phyloP scores from a whole-genome alignment of 2,888 invertebrate species.

The Aphidoletes aphidimyza region DNA sequence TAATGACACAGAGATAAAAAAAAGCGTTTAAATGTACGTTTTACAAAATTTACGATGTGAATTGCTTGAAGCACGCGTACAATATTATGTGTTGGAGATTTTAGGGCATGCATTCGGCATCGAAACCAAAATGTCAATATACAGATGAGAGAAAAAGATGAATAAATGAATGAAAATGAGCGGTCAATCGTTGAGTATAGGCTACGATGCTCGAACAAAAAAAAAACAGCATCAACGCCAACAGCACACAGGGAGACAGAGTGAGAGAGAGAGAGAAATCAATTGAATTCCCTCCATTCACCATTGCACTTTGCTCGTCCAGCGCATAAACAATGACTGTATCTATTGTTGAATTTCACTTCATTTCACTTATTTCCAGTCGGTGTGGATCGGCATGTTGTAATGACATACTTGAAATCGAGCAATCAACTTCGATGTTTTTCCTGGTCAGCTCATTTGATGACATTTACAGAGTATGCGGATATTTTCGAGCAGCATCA shows the following conservation, averaged over 20 bases:
- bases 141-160: neutral
- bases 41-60: slow-evolving; percentile 13
- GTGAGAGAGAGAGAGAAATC: too few species aligned
- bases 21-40: slow-evolving; percentile 6
- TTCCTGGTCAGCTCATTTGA: too few species aligned
- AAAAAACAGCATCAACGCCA: too few species aligned
- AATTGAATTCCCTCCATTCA: too few species aligned
- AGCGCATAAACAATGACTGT: neutral
- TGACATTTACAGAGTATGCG: too few species aligned
- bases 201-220: too few species aligned
- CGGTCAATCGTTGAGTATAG: neutral
- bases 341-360: slow-evolving; percentile 29
- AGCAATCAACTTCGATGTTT: too few species aligned
- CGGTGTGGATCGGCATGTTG: slow-evolving; percentile 23
- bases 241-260: too few species aligned
- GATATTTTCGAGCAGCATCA: too few species aligned
- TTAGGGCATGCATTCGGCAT: neutral
- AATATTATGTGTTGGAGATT: neutral
- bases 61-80: neutral
- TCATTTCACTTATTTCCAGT: slow-evolving; percentile 24
- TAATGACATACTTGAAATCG: neutral
- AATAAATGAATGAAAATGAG: slow-evolving; percentile 12
- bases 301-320: too few species aligned
- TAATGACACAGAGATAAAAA: slow-evolving; percentile 1
- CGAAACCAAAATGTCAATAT: neutral